Percentiles rank a stretch among this genome's conserved stretches.
phyloP scores from a whole-genome alignment of 2,797 vertebrate species.

The Cossypha heuglini region DNA sequence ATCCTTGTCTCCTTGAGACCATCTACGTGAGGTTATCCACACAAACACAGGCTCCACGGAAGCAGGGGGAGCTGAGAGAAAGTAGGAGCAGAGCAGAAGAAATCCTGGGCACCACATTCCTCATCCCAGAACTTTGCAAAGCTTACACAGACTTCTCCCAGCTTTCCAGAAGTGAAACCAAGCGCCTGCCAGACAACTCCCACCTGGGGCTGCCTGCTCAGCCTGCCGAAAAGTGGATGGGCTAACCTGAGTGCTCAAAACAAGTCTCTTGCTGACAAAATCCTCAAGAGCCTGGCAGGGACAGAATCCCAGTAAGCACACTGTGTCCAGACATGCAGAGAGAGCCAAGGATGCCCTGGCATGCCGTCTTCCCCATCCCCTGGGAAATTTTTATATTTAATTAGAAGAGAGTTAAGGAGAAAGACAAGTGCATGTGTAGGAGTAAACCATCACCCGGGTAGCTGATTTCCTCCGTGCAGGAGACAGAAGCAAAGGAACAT shows the following conservation, averaged over 20 bases:
- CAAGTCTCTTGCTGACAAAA: background rate
- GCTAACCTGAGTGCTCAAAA: background rate
- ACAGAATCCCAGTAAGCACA: background rate
- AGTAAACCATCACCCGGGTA: background rate
- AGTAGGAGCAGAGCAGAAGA: background rate
- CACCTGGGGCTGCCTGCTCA: background rate
- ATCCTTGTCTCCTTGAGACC: background rate
- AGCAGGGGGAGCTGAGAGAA: background rate
- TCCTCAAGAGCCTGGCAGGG: background rate
- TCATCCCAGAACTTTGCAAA: background rate
- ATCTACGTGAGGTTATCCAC: background rate
- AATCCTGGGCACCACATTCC: background rate
- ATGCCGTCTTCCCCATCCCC: background rate
- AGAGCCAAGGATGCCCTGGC: background rate
- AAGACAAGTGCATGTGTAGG: background rate
- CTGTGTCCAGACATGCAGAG: background rate
- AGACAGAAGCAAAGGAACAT: constrained; percentile 50
- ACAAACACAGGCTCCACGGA: background rate
- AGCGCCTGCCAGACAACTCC: background rate
- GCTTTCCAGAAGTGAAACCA: background rate
- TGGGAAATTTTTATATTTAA: constrained; percentile 13
- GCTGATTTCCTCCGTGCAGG: background rate
- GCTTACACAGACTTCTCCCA: background rate
- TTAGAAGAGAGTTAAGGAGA: constrained; percentile 20
- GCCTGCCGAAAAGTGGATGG: background rate